Evolutionary conservation across 2,888 invertebrate genomes (phyloP).

Genomic region (Drosophila niveifrons): DNA sequence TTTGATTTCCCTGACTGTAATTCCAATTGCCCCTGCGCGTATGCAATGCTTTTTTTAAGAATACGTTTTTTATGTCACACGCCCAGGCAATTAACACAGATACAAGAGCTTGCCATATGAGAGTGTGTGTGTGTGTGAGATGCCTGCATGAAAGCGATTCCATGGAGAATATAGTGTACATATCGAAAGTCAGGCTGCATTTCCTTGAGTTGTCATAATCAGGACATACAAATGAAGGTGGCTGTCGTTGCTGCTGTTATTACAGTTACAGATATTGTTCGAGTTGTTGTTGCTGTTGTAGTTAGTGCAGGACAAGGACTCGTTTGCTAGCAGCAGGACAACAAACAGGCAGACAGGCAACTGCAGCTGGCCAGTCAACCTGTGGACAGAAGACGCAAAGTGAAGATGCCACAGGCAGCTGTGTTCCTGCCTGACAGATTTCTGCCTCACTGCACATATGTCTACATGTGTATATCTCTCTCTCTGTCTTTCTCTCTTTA

Average conservation of each 20-base stretch:
- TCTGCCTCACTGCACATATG: conserved; percentile 36
- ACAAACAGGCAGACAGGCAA: conserved; percentile 25
- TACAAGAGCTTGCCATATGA: conserved; percentile 10
- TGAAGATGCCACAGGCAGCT: conserved; percentile 34
- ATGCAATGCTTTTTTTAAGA: conserved; percentile 33
- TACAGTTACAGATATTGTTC: background rate
- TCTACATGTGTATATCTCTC: conserved; percentile 8
- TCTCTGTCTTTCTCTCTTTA: background rate
- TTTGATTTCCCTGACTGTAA: conserved; percentile 59
- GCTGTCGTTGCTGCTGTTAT: conserved; percentile 46
- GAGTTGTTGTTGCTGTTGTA: conserved; percentile 24
- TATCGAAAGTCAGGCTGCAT: conserved; percentile 58
- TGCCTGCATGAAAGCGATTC: conserved; percentile 56
- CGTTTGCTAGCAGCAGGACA: conserved; percentile 47
- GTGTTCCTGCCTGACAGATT: background rate
- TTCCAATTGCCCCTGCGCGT: conserved; percentile 33
- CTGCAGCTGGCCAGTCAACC: conserved; percentile 63
- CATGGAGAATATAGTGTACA: conserved; percentile 60
- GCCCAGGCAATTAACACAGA: conserved; percentile 71
- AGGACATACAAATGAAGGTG: conserved; percentile 70
- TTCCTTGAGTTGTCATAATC: conserved; percentile 80
- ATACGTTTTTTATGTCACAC: conserved; percentile 43
- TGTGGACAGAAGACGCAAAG: conserved; percentile 13
- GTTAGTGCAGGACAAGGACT: conserved; percentile 58
- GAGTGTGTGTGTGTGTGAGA: conserved; percentile 16